Evolutionary conservation across 2,797 vertebrate species (phyloP).

Genomic region (Acridotheres tristis): DNA sequence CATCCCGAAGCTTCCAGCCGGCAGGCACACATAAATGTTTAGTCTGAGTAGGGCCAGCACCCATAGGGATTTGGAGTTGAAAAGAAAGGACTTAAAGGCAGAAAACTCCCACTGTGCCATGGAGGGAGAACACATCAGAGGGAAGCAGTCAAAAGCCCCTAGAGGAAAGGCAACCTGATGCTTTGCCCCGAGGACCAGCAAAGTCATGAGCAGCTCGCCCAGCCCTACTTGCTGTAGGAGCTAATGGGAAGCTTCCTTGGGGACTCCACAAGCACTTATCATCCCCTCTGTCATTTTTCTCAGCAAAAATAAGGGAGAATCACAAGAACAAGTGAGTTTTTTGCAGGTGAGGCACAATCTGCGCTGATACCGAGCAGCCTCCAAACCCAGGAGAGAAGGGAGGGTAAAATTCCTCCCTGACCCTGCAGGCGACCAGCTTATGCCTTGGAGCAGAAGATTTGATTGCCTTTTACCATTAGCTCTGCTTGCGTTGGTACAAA

Average conservation of each 20-base stretch:
- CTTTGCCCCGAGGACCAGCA: background rate
- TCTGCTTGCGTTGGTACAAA: slow-evolving; percentile 13
- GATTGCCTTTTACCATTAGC: slow-evolving; percentile 57
- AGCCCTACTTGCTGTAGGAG: fast-evolving
- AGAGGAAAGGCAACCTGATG: background rate
- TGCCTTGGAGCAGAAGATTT: slow-evolving; percentile 47
- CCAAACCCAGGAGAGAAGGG: background rate
- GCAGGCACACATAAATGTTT: background rate
- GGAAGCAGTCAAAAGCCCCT: background rate
- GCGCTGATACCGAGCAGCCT: background rate
- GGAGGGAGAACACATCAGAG: background rate
- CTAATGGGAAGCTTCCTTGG: fast-evolving
- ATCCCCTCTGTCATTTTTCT: background rate
- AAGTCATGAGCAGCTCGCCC: background rate
- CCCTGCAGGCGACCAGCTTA: slow-evolving; percentile 31
- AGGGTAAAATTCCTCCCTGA: background rate
- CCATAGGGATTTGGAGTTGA: background rate
- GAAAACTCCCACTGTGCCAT: background rate
- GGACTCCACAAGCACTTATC: background rate
- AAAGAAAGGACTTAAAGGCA: slow-evolving; percentile 17
- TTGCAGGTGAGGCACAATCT: background rate
- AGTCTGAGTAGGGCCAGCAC: background rate
- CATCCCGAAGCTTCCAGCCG: background rate
- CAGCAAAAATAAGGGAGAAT: background rate
- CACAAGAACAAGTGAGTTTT: background rate